phyloP scores from a whole-genome alignment of 2,797 vertebrate genomes.

The Eospalax fontanierii region DNA sequence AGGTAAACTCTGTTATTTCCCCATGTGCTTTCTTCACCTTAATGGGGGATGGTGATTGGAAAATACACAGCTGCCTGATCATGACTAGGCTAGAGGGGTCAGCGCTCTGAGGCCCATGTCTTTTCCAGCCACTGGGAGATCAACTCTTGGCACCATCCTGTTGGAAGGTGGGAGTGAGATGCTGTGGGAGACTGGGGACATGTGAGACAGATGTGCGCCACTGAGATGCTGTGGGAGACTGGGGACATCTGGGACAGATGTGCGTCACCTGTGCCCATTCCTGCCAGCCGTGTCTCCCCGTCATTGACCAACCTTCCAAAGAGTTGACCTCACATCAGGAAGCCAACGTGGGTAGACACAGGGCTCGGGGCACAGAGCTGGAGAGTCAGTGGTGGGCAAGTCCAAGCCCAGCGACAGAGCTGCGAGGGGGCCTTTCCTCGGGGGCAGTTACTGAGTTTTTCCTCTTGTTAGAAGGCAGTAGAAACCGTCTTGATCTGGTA shows the following conservation, averaged over 20 bases:
- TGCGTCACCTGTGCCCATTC: too few relatives aligned
- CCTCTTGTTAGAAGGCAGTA: rapidly evolving
- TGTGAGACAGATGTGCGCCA: too few relatives aligned
- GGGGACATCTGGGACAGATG: too few relatives aligned
- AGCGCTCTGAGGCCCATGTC: neutral
- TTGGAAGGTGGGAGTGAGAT: neutral
- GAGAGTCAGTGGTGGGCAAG: rapidly evolving
- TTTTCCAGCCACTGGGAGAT: neutral
- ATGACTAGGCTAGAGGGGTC: too few relatives aligned
- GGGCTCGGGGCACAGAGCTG: rapidly evolving
- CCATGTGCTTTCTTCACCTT: neutral
- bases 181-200: neutral
- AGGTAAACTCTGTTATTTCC: constrained; percentile 66
- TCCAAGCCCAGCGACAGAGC: neutral
- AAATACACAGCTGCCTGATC: neutral
- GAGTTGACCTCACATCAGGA: rapidly evolving
- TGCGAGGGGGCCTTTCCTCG: neutral
- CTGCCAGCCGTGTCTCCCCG: neutral
- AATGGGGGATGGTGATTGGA: neutral
- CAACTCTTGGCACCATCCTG: too few relatives aligned
- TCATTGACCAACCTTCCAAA: neutral
- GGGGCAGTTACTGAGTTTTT: neutral
- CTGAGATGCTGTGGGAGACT: too few relatives aligned
- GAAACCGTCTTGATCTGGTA: neutral
- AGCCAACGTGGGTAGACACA: neutral